phyloP scores from a whole-genome alignment of 2,888 invertebrate genomes.

The Phlogophora meticulosa region DNA sequence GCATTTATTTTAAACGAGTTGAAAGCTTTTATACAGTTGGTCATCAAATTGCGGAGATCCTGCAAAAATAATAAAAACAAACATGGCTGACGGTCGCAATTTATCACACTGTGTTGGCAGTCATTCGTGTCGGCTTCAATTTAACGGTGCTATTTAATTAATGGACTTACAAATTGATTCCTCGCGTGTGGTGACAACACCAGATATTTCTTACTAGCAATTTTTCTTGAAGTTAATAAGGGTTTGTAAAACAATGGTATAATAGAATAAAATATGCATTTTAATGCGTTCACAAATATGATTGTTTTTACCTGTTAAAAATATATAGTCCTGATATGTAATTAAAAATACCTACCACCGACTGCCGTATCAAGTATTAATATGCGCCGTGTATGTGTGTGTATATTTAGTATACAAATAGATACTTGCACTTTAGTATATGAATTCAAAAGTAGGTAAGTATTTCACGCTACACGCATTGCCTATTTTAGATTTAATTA shows the following conservation, averaged over 20 bases:
- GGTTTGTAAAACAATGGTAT: neutral
- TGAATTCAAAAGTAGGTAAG: neutral
- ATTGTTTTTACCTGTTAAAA: no score
- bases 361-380: no score
- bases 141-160: conserved; percentile 68
- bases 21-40: conserved; percentile 37
- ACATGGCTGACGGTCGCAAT: conserved; percentile 49
- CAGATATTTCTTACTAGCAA: conserved; percentile 28
- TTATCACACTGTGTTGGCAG: conserved; percentile 57
- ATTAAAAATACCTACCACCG: no score
- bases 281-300: neutral
- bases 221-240: conserved; percentile 6
- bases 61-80: conserved; percentile 46
- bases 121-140: conserved; percentile 67
- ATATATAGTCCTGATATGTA: no score
- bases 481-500: neutral
- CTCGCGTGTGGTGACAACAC: conserved; percentile 60
- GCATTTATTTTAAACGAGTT: conserved; percentile 16
- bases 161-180: conserved; percentile 69
- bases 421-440: neutral
- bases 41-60: conserved; percentile 9
- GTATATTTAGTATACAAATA: neutral
- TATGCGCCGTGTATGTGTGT: no score
- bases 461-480: neutral
- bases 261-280: neutral